Percentiles rank a stretch among this genome's conserved stretches.
These are phyloP conservation scores for Cossypha niveicapilla DNA, from an alignment of 2,797 vertebrate genomes.

Conservation along the genomic window DNA sequence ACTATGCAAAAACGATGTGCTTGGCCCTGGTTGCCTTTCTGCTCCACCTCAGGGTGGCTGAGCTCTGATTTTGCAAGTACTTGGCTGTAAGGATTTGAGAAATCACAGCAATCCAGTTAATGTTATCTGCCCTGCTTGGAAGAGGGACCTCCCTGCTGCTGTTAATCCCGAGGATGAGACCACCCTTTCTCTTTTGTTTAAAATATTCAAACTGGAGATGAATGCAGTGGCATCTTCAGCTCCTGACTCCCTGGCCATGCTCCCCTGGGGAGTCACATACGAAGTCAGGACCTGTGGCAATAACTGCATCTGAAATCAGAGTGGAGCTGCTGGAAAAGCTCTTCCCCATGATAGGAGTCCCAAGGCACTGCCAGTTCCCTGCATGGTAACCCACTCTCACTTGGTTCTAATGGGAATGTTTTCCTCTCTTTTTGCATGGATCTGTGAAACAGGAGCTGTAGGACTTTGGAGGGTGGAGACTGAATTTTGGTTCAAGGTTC, in stretches of 20 bases:
- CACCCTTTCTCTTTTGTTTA: conserved; percentile 11
- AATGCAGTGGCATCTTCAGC: background rate
- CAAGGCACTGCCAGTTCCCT: background rate
- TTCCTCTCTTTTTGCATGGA: rapidly evolving
- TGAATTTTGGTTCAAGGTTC: background rate
- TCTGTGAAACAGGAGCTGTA: background rate
- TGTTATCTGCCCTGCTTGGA: background rate
- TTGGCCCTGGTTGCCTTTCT: background rate
- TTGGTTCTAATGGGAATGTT: background rate
- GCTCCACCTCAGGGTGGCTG: background rate
- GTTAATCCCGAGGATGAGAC: background rate
- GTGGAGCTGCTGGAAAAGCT: background rate
- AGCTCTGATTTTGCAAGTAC: background rate
- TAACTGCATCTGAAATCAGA: background rate
- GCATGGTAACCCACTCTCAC: background rate
- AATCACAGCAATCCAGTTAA: background rate
- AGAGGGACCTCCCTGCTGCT: conserved; percentile 1
- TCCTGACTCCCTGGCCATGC: background rate
- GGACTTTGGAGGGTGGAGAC: rapidly evolving
- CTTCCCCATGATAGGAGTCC: background rate
- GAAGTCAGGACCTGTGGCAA: background rate
- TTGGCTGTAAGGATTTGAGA: background rate
- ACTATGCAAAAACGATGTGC: rapidly evolving
- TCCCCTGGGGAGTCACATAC: rapidly evolving
- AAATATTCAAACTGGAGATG: background rate